Percentiles rank a stretch among this genome's conserved stretches.
Conservation (phyloP, 2,888 invertebrate species). For the Neoitamus cyanurus region DNA sequence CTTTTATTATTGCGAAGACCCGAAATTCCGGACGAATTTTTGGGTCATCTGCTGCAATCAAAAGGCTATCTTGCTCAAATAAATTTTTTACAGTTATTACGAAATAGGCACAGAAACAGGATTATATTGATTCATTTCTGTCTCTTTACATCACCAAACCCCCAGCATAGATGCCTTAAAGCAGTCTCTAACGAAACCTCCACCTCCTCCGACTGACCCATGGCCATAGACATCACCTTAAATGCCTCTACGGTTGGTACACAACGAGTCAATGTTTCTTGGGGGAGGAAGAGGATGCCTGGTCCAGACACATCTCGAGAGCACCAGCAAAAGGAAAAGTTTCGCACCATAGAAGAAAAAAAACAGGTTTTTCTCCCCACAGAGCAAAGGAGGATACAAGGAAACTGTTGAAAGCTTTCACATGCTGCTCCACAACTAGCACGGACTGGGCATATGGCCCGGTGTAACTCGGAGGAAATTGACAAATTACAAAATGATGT, state of each 20-base stretch:
- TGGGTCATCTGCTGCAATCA: background rate
- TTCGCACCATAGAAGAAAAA: background rate
- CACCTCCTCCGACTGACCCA: background rate
- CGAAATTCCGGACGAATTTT: background rate
- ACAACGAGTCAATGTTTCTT: background rate
- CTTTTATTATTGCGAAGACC: background rate
- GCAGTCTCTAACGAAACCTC: background rate
- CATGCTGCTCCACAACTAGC: background rate
- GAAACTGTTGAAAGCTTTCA: slow-evolving; percentile 18
- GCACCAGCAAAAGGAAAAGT: background rate
- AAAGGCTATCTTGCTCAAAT: background rate
- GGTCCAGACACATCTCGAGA: background rate
- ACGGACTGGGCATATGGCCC: background rate
- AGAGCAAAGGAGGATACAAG: background rate
- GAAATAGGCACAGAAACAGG: background rate
- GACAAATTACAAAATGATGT: slow-evolving; percentile 24
- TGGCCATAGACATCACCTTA: background rate
- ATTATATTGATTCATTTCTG: background rate
- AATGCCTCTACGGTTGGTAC: background rate
- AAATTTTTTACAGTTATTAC: background rate
- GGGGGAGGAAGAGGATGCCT: background rate
- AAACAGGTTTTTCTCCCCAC: background rate
- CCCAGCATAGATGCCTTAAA: background rate
- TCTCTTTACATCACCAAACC: background rate
- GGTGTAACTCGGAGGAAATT: slow-evolving; percentile 9